phyloP scores from a whole-genome alignment of 2,113 vertebrate genomes.

The Trachemys scripta region DNA sequence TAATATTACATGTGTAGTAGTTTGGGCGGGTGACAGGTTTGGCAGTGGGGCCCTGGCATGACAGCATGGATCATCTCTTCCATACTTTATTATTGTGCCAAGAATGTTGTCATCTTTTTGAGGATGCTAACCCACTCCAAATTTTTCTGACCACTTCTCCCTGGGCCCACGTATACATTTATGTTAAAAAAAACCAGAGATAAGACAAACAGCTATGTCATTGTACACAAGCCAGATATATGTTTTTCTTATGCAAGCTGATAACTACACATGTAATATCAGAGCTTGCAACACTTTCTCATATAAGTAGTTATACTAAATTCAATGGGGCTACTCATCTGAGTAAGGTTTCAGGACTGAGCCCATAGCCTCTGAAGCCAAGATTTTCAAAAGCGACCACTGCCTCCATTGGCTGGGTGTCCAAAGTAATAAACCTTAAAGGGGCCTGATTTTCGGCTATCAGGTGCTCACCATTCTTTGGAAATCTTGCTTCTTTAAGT shows the following conservation, averaged over 20 bases:
- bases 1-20: background rate
- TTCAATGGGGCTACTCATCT: background rate
- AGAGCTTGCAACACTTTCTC: background rate
- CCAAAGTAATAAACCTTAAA: background rate
- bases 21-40: background rate
- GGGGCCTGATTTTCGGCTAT: background rate
- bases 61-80: background rate
- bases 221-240: background rate
- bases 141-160: background rate
- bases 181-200: background rate
- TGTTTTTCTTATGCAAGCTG: conserved; percentile 3
- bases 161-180: background rate
- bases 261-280: background rate
- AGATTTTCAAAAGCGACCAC: background rate
- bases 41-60: background rate
- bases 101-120: background rate
- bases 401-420: background rate
- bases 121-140: background rate
- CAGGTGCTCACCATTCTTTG: background rate
- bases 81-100: fast-evolving
- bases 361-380: background rate
- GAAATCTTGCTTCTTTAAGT: background rate
- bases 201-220: background rate
- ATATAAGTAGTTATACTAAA: background rate
- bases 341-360: background rate